phyloP scores from a whole-genome alignment of 1,140 invertebrate species.

The Drosophila pandora region DNA sequence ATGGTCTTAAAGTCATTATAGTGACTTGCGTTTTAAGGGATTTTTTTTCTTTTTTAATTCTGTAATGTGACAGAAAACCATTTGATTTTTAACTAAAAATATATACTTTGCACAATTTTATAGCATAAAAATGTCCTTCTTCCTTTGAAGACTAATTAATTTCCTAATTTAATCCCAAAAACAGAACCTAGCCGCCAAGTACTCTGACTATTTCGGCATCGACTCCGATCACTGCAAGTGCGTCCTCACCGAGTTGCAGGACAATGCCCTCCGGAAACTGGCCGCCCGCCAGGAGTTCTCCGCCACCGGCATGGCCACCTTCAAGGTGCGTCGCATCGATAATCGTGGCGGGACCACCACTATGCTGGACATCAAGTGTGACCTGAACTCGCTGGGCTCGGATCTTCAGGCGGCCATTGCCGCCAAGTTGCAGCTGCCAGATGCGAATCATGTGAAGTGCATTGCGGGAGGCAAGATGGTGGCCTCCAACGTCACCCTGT shows the following conservation, averaged over 20 bases:
- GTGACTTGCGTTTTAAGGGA: background rate
- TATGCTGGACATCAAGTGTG: constrained; percentile 73
- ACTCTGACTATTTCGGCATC: constrained; percentile 84
- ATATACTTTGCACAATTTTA: too few relatives aligned
- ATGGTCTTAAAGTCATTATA: background rate
- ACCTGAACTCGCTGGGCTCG: constrained; percentile 83
- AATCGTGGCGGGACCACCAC: constrained; percentile 66
- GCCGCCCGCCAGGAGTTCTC: constrained; percentile 86
- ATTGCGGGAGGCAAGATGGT: constrained; percentile 88
- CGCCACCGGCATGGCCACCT: constrained; percentile 85
- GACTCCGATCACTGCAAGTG: constrained; percentile 84
- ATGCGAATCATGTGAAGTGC: constrained; percentile 86
- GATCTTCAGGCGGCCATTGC: constrained; percentile 86
- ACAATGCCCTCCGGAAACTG: constrained; percentile 88
- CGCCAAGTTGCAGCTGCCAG: constrained; percentile 78
- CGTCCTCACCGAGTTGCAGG: constrained; percentile 86
- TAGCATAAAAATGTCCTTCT: too few relatives aligned
- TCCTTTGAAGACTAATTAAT: background rate
- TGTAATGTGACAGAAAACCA: too few relatives aligned
- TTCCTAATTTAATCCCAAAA: background rate
- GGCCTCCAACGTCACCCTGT: constrained; percentile 84
- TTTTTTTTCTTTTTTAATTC: background rate
- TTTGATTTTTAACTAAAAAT: too few relatives aligned
- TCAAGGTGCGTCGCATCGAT: constrained; percentile 72
- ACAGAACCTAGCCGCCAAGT: constrained; percentile 86